Base-by-base conservation (phyloP, 23 tunicate genomes). In the Diplosoma virens region DNA sequence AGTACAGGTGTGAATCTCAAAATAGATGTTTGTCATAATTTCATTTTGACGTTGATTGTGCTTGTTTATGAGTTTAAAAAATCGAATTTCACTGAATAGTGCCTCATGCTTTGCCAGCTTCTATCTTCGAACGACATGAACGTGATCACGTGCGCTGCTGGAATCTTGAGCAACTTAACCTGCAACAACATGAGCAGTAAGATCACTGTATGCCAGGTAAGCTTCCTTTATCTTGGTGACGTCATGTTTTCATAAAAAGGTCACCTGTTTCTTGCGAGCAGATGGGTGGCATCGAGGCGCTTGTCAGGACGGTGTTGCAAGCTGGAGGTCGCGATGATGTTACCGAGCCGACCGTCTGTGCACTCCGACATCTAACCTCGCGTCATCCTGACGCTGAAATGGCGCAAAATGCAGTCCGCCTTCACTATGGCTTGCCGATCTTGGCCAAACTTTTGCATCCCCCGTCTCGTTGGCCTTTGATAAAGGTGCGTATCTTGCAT, bases 121-220 rank as follows among this genome's bases (percentile, higher is more conserved):
- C 84, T 95, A 0, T 60, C 85, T 25, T 88, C 99, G 1, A 95
- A 95, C 47, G 96, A 95, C 58, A 85, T 84, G 66, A 90, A 85
- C 35, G 85, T 95, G 28, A 96, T 95, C 1, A 95, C 95, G 16
- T 95, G 99, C 58, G 89, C 96, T 59, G 99, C 95, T 59, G 99
- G 99, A 1, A 89, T 95, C 46, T 73, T 95, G 32, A 88, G 96
- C 84, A 95, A 95, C 52, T 75, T 95, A 69, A 95, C 99, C 52
- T 95, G 99, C 76, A 95, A 95, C 83, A 95, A 95, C 71, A 90
- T 85, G 99, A 84, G 85, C 52, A 95, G 89, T 71, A 95, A 95
- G 54, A 83, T 85, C 37, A 75, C 61, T 30, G 97, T 90, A 6
- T 90, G 97, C 75, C 97, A 90, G 87, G 96, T 89, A 24, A n/a